These are phyloP conservation scores for Kryptopterus vitreolus DNA, from an alignment of 2,797 vertebrate species.

Conservation along the genomic window DNA sequence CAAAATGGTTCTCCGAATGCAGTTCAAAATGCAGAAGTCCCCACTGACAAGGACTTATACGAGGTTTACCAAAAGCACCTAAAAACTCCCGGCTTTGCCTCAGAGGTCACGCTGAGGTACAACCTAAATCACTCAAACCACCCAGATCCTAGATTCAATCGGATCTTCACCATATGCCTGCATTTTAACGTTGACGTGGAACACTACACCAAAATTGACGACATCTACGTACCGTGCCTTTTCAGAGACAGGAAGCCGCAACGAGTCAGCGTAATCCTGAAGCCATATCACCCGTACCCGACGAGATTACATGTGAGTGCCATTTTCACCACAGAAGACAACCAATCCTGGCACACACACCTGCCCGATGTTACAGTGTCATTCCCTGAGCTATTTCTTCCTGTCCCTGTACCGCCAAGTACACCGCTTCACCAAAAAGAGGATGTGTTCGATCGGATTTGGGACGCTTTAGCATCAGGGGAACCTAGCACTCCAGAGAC, in stretches of 20 bases:
- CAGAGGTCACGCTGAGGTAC: slow-evolving; percentile 68
- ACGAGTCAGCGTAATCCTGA: slow-evolving; percentile 69
- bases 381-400: slow-evolving; percentile 78
- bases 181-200: slow-evolving; percentile 73
- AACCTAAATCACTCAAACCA: slow-evolving; percentile 58
- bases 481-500: slow-evolving; percentile 44
- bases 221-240: slow-evolving; percentile 78
- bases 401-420: slow-evolving; percentile 60
- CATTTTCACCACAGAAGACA: slow-evolving; percentile 76
- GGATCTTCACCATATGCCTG: slow-evolving; percentile 78
- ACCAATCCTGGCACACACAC: slow-evolving; percentile 71
- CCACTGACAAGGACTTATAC: slow-evolving; percentile 11
- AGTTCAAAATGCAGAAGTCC: not conserved
- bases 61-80: slow-evolving; percentile 70
- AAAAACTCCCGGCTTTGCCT: slow-evolving; percentile 57
- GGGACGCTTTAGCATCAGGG: slow-evolving; percentile 67
- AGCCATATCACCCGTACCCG: slow-evolving; percentile 74
- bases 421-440: slow-evolving; percentile 51
- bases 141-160: slow-evolving; percentile 58
- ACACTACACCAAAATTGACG: slow-evolving; percentile 70
- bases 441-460: slow-evolving; percentile 75
- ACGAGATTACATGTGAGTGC: slow-evolving; percentile 69
- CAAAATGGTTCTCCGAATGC: not conserved
- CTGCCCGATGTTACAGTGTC: slow-evolving; percentile 73
- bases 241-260: slow-evolving; percentile 63